Conservation (phyloP, 2,797 vertebrate species). For the Sardinella longiceps region DNA sequence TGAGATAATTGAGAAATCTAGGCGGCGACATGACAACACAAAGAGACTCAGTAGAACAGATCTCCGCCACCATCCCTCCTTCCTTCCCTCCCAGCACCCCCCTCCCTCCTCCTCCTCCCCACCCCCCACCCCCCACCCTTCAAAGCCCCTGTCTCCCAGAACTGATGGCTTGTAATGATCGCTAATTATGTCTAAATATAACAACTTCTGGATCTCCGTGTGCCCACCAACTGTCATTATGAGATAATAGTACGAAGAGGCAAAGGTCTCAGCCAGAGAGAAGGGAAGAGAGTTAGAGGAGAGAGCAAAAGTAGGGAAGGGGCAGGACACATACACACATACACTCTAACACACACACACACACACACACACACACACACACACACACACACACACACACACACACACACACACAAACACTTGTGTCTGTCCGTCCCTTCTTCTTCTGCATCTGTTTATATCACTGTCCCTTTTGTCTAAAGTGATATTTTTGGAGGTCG, state of each 20-base stretch:
- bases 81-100: slow-evolving; percentile 27
- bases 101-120: slow-evolving; percentile 38
- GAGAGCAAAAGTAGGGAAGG: neutral
- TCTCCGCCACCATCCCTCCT: slow-evolving; percentile 37
- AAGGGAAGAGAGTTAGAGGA: neutral
- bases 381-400: too few relatives aligned
- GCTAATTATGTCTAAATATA: slow-evolving; percentile 79
- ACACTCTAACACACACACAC: too few relatives aligned
- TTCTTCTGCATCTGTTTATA: neutral
- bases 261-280: slow-evolving; percentile 11
- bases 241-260: slow-evolving; percentile 1
- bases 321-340: too few relatives aligned
- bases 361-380: too few relatives aligned
- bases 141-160: slow-evolving; percentile 59
- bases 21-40: slow-evolving; percentile 11
- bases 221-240: slow-evolving; percentile 14
- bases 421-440: neutral
- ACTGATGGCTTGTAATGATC: slow-evolving; percentile 74
- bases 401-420: too few relatives aligned
- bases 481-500: neutral
- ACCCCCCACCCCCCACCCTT: slow-evolving; percentile 40
- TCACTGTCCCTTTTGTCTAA: neutral
- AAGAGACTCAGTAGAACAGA: slow-evolving; percentile 1
- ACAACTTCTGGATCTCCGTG: slow-evolving; percentile 46
- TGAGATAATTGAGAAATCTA: slow-evolving; percentile 27